Base-by-base conservation (phyloP, 2,888 invertebrate genomes). In the Pocota personata region DNA sequence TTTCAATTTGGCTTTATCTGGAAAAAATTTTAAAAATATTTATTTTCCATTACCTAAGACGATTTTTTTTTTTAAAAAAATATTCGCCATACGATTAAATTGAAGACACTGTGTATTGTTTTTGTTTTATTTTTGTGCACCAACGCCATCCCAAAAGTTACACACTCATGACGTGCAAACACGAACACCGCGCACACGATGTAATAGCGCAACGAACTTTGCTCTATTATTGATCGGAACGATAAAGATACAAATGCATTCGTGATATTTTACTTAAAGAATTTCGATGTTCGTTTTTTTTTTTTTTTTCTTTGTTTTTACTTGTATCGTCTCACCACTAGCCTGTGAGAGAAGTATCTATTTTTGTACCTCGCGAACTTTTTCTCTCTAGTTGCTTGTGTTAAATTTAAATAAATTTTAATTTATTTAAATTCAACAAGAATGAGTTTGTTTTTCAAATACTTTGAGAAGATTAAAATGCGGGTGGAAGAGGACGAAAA, bases 171-270 rank as follows among this genome's bases (percentile, higher is more conserved):
- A 66, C 58, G 73, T 73, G 48, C 48, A 4, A 75, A 60, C 60
- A 67, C 14, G 35, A 52, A 30, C n/a, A n/a, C 3, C 24, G 64
- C 2, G 55, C 16, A 60, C 52, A 14, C 60, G 69, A 66, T 58
- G 58, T 37, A 77, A 58, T 66, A 82, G 77, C 82, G 27, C 82
- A 77, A 66, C 66, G 78, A 82, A 82, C 82, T 83, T 83, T 83
- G 71, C 43, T 77, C 55, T 57, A 64, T 46, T 72, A 60, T 78
- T 43, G 43, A 64, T 55, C 71, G 43, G 58, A 27, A 3, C n/a
- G 62, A 72, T 35, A 19, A 46, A 40, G 16, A 75, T 37, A 58
- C 21, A 52, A 73, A 64, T 72, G 62, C 57, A 66, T 24, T 64
- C 12, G 48, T 73, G 57, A 27, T 57, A 21, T 69, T 66, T 52